Evolutionary conservation across 2,888 invertebrate genomes (phyloP).

Genomic region (Chromoteleia sp.): DNA sequence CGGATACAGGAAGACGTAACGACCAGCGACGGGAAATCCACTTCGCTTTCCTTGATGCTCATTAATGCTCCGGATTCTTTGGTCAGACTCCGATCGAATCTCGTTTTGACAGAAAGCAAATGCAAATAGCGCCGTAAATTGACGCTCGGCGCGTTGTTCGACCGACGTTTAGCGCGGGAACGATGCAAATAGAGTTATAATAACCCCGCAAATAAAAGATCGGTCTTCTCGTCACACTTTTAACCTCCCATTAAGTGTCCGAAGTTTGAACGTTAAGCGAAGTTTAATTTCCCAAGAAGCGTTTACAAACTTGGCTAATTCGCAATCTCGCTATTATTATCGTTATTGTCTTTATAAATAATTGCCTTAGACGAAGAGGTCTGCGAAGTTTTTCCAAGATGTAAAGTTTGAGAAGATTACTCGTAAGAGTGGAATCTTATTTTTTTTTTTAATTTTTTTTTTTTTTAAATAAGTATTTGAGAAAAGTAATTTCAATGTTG

Average conservation of each 20-base stretch:
- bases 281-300: slow-evolving; percentile 45
- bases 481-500: no score
- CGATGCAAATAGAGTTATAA: slow-evolving; percentile 60
- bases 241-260: slow-evolving; percentile 31
- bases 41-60: slow-evolving; percentile 45
- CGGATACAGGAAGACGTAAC: slow-evolving; percentile 27
- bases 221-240: slow-evolving; percentile 37
- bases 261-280: slow-evolving; percentile 33
- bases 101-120: slow-evolving; percentile 32
- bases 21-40: slow-evolving; percentile 38
- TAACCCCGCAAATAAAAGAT: slow-evolving; percentile 61
- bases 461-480: neutral
- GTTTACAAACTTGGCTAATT: slow-evolving; percentile 42
- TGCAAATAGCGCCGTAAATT: slow-evolving; percentile 36
- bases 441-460: no score
- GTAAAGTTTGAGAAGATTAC: neutral
- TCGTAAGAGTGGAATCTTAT: no score
- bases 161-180: slow-evolving; percentile 31
- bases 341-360: slow-evolving; percentile 33
- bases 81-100: slow-evolving; percentile 21
- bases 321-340: slow-evolving; percentile 20
- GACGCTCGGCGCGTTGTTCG: neutral
- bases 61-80: slow-evolving; percentile 46
- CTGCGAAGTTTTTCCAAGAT: neutral
- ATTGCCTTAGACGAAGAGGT: slow-evolving; percentile 8